phyloP scores from a whole-genome alignment of 1,140 invertebrate genomes.

The Drosophila trapezifrons region DNA sequence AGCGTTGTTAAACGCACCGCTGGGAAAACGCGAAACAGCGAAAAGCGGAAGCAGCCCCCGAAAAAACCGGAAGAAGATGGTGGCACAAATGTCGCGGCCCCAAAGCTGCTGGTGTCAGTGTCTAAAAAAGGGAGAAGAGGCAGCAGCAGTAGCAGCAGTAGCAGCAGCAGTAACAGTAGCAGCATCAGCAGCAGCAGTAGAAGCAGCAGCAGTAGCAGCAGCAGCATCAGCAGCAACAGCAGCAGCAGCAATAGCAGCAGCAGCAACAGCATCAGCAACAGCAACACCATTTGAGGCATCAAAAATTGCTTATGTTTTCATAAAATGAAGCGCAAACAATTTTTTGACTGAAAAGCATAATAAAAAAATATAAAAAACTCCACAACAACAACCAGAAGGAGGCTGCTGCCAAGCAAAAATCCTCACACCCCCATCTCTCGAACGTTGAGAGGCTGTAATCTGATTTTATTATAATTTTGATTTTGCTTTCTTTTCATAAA shows the following conservation, averaged over 20 bases:
- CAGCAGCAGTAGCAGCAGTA: too few species aligned
- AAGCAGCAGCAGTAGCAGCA: too few species aligned
- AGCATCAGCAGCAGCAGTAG: too few species aligned
- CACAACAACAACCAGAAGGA: slow-evolving; percentile 34
- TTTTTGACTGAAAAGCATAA: slow-evolving; percentile 79
- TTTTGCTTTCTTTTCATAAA: slow-evolving; percentile 83
- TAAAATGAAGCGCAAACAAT: slow-evolving; percentile 81
- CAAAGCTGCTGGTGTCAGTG: slow-evolving; percentile 73
- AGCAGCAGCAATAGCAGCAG: too few species aligned
- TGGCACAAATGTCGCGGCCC: slow-evolving; percentile 44
- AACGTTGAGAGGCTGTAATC: slow-evolving; percentile 69
- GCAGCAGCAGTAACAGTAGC: slow-evolving; percentile 24
- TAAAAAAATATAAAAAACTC: slow-evolving; percentile 54
- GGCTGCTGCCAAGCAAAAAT: slow-evolving; percentile 33
- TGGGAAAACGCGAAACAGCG: slow-evolving; percentile 57
- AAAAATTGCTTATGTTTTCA: slow-evolving; percentile 82
- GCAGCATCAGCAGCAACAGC: too few species aligned
- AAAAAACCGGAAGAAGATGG: slow-evolving; percentile 28
- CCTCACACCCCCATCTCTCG: slow-evolving; percentile 18
- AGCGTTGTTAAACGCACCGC: slow-evolving; percentile 78
- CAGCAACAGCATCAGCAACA: slow-evolving; percentile 25
- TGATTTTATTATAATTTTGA: slow-evolving; percentile 83
- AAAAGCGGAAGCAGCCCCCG: slow-evolving; percentile 25
- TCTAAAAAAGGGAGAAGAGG: slow-evolving; percentile 63
- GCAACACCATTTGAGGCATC: slow-evolving; percentile 47